Evolutionary conservation across 2,888 invertebrate genomes (phyloP), one percentile per base, ranked within the genome.

Genomic region (Agrilus cyanescens): DNA sequence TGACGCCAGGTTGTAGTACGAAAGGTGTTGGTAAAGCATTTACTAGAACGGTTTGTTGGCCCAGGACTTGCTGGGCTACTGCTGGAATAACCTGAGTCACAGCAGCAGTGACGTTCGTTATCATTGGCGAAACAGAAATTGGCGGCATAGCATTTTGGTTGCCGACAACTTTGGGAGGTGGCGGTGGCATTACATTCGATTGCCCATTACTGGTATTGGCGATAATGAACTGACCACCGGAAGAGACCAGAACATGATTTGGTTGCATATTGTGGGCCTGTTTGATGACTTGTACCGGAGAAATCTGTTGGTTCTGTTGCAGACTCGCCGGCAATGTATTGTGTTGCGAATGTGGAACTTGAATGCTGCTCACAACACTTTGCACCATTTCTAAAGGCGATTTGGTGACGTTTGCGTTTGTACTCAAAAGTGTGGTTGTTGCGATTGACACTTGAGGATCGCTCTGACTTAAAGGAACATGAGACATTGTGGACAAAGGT

Each of bases 11-110:
- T 56, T 87, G 87, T 34, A 88, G 73, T 5, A 88, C 78, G 52
- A 85, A 83, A 0, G 85, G 85, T 13, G 83, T 72, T 38, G 81
- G 82, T 47, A 88, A 66, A 0, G 87, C 79, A 57, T 89, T 89
- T 1, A 90, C 81, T 4, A 90, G 74, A 1, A 87, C 84, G 0
- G 86, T 80, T 20, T 83, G 82, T 57, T 80, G 84, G 20, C 82
- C 83, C 2, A 84, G 71, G 13, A 84, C 75, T 56, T 80, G 76
- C 51, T 78, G 80, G 38, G 58, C 59, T 1, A 76, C 76, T 0
- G 78, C 74, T 2, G 80, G 77, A 32, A 78, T 74, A 1, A 78
- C 77, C 61, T 81, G 80, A 8, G 76, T 73, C 6, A 78, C 73
- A 1, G 81, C 73, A 0, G 76, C 76, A 1, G 76, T 78, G 2